Evolutionary conservation across 2,113 vertebrate genomes (phyloP).

Genomic region (Tylochromis polylepis): DNA sequence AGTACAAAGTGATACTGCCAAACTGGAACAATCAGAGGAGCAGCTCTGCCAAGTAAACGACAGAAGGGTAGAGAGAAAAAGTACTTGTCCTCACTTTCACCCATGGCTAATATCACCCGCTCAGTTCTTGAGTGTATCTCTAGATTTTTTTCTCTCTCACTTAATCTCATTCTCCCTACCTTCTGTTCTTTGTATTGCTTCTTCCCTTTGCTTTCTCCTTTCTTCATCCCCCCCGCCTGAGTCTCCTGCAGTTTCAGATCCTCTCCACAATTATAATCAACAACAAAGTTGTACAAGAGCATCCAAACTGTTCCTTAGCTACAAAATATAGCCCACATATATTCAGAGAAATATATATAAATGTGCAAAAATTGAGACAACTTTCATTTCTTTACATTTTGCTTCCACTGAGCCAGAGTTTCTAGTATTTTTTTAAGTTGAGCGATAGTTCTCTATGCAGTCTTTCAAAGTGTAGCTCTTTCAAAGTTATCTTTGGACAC

Average conservation of each 20-base stretch:
- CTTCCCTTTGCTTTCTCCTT: background rate
- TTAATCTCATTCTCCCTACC: slow-evolving; percentile 41
- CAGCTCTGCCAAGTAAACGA: slow-evolving; percentile 60
- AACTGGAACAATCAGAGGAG: slow-evolving; percentile 61
- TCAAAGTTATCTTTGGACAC: background rate
- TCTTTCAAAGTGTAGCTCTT: background rate
- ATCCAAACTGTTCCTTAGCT: background rate
- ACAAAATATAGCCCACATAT: background rate
- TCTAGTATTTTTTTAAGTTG: background rate
- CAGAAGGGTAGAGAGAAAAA: slow-evolving; percentile 62
- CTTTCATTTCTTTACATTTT: background rate
- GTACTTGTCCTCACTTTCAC: slow-evolving; percentile 67
- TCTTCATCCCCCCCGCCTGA: background rate
- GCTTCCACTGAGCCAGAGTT: background rate
- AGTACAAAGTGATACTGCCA: slow-evolving; percentile 61
- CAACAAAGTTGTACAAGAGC: background rate
- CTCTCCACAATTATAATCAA: background rate
- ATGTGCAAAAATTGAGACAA: background rate
- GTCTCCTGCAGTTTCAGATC: background rate
- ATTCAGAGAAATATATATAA: fast-evolving
- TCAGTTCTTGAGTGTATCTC: slow-evolving; percentile 41
- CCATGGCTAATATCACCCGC: slow-evolving; percentile 54
- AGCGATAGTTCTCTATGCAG: background rate
- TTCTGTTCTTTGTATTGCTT: background rate
- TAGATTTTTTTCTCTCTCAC: slow-evolving; percentile 8